Evolutionary conservation across 2,797 vertebrate genomes (phyloP).

Genomic region (Cheirogaleus major): DNA sequence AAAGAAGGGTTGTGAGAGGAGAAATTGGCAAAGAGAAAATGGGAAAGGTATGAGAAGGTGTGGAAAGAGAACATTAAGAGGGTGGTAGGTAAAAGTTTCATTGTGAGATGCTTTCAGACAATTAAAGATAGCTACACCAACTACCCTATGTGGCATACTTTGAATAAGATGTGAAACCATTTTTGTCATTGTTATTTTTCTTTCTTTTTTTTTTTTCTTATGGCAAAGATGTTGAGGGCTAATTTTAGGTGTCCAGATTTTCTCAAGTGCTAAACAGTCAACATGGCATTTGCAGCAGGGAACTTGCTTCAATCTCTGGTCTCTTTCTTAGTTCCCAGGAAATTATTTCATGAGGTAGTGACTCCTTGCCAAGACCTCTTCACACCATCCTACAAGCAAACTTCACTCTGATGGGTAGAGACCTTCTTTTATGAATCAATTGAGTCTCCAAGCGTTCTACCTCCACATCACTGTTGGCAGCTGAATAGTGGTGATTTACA

Average conservation of each 20-base stretch:
- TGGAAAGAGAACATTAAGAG: background rate
- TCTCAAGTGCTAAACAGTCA: background rate
- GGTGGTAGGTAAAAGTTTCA: background rate
- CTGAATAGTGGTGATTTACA: background rate
- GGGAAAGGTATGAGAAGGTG: background rate
- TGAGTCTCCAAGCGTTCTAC: background rate
- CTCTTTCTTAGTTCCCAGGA: background rate
- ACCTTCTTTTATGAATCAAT: background rate
- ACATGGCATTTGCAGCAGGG: background rate
- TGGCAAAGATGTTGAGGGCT: background rate
- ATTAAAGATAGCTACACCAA: background rate
- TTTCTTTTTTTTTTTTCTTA: background rate
- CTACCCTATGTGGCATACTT: background rate
- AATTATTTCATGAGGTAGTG: background rate
- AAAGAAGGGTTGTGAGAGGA: background rate
- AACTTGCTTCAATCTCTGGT: background rate
- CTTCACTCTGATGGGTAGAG: background rate
- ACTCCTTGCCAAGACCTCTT: background rate
- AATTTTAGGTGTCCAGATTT: conserved; percentile 16
- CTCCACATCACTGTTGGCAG: background rate
- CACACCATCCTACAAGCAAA: background rate
- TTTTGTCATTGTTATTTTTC: conserved; percentile 20
- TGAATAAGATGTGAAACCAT: background rate
- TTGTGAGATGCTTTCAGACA: background rate
- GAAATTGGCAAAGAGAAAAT: background rate